Conservation (phyloP, 2,797 vertebrate species). For the Sciurus vulgaris region DNA sequence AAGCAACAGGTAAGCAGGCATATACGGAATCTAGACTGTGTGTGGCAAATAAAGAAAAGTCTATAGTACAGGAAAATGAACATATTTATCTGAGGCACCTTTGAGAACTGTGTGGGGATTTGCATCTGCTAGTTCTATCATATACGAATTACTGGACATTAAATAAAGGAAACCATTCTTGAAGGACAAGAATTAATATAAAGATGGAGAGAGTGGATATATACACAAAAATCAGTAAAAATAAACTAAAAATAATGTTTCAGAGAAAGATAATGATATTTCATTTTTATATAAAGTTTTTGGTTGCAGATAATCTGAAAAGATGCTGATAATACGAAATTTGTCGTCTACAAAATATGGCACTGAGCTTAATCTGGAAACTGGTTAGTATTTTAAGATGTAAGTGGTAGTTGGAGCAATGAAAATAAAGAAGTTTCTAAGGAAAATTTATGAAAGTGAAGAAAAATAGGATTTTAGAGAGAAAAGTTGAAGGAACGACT, state of each 20-base stretch:
- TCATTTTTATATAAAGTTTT: background rate
- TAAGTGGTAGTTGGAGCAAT: background rate
- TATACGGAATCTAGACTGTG: background rate
- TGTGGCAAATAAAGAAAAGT: background rate
- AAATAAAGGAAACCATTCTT: background rate
- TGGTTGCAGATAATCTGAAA: conserved; percentile 14
- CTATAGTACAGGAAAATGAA: background rate
- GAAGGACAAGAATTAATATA: background rate
- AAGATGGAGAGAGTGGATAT: background rate
- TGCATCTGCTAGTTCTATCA: background rate
- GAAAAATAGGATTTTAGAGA: background rate
- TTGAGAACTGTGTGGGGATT: background rate
- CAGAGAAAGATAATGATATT: background rate
- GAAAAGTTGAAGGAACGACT: background rate
- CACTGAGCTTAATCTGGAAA: background rate
- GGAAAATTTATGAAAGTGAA: background rate
- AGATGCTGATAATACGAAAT: background rate
- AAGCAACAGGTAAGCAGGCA: background rate
- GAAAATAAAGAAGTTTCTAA: background rate
- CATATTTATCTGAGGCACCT: background rate
- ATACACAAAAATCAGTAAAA: background rate
- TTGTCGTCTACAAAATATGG: background rate
- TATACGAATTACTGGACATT: background rate
- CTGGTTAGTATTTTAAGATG: background rate
- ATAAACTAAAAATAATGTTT: background rate